phyloP scores from a whole-genome alignment of 2,797 vertebrate species.

The Crocodylus rhombifer region DNA sequence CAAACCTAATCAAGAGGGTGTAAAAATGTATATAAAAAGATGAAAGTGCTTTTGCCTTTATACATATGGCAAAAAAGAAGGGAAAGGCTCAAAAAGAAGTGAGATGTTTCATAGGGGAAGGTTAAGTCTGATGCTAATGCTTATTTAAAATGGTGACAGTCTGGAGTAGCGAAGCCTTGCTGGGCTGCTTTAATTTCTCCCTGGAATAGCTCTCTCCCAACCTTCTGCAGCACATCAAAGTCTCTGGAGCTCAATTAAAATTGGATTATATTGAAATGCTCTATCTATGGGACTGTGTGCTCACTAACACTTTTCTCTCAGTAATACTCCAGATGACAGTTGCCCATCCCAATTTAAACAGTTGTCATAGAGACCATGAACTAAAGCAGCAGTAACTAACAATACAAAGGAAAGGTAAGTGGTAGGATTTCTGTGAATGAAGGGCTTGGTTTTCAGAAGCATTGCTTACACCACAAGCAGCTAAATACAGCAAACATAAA shows the following conservation, averaged over 20 bases:
- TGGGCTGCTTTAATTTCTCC: constrained; percentile 96
- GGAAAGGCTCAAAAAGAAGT: constrained; percentile 77
- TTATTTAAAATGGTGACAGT: constrained; percentile 95
- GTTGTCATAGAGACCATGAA: constrained; percentile 95
- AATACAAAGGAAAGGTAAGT: constrained; percentile 87
- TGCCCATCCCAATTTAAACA: constrained; percentile 95
- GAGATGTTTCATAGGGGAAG: constrained; percentile 89
- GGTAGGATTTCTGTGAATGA: constrained; percentile 80
- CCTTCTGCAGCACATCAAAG: constrained; percentile 93
- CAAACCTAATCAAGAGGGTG: constrained; percentile 81
- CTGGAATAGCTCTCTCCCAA: constrained; percentile 94
- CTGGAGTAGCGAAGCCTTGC: constrained; percentile 87
- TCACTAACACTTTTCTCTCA: constrained; percentile 90
- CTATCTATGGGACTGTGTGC: constrained; percentile 87
- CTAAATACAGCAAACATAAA: constrained; percentile 59
- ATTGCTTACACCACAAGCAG: constrained; percentile 54
- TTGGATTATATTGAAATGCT: constrained; percentile 98
- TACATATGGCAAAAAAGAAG: constrained; percentile 59
- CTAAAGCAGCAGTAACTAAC: constrained; percentile 82
- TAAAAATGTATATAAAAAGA: constrained; percentile 82
- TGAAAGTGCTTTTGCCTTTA: constrained; percentile 81
- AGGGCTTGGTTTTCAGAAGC: constrained; percentile 66
- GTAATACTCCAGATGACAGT: constrained; percentile 95
- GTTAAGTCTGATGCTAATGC: constrained; percentile 95
- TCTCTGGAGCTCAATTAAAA: constrained; percentile 99